A percentile compares a stretch with the other conserved stretches of the same genome.
Conservation (phyloP, 2,113 vertebrate genomes). For the Aegypius monachus region DNA sequence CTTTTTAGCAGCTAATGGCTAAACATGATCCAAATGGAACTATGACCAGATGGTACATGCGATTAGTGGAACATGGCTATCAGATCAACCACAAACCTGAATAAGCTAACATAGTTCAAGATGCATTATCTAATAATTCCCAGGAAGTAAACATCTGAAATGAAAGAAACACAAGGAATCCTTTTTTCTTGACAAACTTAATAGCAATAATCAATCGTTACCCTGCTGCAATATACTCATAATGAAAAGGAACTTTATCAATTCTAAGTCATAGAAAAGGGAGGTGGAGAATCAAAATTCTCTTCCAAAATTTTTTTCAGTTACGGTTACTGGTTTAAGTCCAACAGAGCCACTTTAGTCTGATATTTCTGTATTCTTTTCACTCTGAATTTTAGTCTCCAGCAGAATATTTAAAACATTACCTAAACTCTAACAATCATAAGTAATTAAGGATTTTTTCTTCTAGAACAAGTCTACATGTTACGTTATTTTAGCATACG, state of each 20-base stretch:
- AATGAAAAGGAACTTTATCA: neutral
- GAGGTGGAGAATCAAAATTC: neutral
- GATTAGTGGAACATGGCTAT: constrained; percentile 43
- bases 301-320: neutral
- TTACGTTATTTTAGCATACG: neutral
- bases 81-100: constrained; percentile 56
- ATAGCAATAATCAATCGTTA: neutral
- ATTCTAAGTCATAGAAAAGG: neutral
- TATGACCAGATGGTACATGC: constrained; percentile 58
- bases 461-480: neutral
- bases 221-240: neutral
- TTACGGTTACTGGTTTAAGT: neutral
- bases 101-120: neutral
- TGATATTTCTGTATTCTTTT: neutral
- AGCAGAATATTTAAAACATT: neutral
- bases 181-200: neutral
- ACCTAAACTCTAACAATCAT: neutral
- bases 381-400: neutral
- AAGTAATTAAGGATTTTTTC: neutral
- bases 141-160: constrained; percentile 19
- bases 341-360: neutral
- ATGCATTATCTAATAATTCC: constrained; percentile 48
- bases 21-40: constrained; percentile 63
- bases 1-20: constrained; percentile 43
- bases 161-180: neutral